Percentiles rank a stretch among this genome's conserved stretches.
phyloP scores from a whole-genome alignment of 2,797 vertebrate species.

The Alfaro cultratus region DNA sequence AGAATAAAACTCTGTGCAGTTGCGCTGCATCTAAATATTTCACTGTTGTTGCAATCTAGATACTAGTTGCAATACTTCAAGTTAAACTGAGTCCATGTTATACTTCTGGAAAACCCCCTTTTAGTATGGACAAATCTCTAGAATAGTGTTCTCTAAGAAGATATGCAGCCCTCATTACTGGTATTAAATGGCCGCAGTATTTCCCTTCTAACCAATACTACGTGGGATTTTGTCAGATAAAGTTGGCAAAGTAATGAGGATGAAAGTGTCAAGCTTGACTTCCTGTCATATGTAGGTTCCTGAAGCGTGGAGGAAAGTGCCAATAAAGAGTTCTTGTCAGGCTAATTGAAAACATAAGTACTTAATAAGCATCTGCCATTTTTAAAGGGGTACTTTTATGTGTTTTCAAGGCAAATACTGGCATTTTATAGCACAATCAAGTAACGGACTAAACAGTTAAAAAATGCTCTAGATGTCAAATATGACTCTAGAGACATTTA shows the following conservation, averaged over 20 bases:
- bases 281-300: not conserved
- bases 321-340: not conserved
- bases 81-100: slow-evolving; percentile 31
- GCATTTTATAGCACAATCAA: no score
- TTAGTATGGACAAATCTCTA: not conserved
- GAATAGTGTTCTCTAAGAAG: not conserved
- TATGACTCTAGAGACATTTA: no score
- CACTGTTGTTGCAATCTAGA: slow-evolving; percentile 45
- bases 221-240: not conserved
- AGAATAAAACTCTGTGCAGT: slow-evolving; percentile 39
- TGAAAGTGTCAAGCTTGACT: not conserved
- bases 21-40: slow-evolving; percentile 68
- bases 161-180: not conserved
- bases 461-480: no score
- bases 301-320: not conserved
- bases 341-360: not conserved
- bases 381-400: not conserved
- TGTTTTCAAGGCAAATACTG: no score
- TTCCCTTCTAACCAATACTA: not conserved
- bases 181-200: not conserved
- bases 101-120: slow-evolving; percentile 32
- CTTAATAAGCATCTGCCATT: not conserved
- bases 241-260: not conserved
- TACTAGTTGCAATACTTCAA: slow-evolving; percentile 41
- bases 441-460: no score